These are phyloP conservation scores for Daktulosphaira vitifoliae DNA, from an alignment of 1,140 invertebrate genomes.

Conservation along the genomic window DNA sequence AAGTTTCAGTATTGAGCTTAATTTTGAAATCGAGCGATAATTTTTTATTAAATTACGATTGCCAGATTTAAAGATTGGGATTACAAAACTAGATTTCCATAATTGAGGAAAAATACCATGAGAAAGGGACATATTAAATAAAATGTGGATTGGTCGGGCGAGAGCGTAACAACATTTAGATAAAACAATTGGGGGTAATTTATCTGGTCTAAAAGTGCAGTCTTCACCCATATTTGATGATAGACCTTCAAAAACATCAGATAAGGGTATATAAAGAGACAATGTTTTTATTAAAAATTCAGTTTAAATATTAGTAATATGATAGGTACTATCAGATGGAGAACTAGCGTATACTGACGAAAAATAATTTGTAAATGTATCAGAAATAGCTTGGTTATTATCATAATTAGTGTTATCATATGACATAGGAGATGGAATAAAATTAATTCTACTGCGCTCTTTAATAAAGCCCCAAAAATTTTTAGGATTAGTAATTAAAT, in stretches of 20 bases:
- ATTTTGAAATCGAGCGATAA: neutral
- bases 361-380: too few relatives aligned
- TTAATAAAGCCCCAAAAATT: too few relatives aligned
- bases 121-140: neutral
- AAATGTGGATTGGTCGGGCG: neutral
- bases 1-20: neutral
- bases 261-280: neutral
- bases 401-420: too few relatives aligned
- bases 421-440: too few relatives aligned
- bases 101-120: neutral
- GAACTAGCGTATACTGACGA: neutral
- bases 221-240: neutral
- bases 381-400: too few relatives aligned
- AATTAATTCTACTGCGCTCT: too few relatives aligned
- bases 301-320: neutral
- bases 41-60: neutral
- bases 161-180: neutral
- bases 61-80: neutral
- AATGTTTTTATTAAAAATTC: neutral
- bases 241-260: slow-evolving; percentile 8
- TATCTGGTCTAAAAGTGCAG: neutral
- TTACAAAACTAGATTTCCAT: neutral
- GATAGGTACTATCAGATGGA: slow-evolving; percentile 38
- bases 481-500: too few relatives aligned
- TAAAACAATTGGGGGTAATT: neutral